These are phyloP conservation scores for Trachymyrmex cornetzi DNA, from an alignment of 1,140 invertebrate species.

Conservation along the genomic window DNA sequence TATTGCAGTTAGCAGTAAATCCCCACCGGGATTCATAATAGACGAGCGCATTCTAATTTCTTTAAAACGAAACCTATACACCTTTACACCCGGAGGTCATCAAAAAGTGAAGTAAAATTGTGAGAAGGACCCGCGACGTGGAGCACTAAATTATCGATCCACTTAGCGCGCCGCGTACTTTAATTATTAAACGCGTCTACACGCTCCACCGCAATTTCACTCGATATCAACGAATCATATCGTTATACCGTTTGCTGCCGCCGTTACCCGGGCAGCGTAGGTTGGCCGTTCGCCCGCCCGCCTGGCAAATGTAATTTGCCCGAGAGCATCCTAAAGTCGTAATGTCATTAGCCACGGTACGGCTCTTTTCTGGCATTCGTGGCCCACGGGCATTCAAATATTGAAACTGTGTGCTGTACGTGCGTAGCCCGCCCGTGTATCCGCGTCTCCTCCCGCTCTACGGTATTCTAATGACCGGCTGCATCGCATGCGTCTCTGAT, in stretches of 20 bases:
- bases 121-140: background rate
- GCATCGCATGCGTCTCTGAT: conserved; percentile 20
- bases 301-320: conserved; percentile 74
- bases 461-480: background rate
- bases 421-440: background rate
- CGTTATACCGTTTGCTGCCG: conserved; percentile 69
- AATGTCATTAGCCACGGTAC: conserved; percentile 69
- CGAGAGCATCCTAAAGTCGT: conserved; percentile 74
- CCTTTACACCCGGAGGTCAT: background rate
- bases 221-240: conserved; percentile 71
- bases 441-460: background rate
- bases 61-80: conserved; percentile 1
- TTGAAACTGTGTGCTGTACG: conserved; percentile 33
- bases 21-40: background rate
- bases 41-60: conserved; percentile 32
- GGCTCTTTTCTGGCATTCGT: conserved; percentile 70
- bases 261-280: conserved; percentile 5
- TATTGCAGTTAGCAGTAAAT: background rate
- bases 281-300: background rate
- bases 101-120: conserved; percentile 20
- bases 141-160: conserved; percentile 67
- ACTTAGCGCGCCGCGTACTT: conserved; percentile 53
- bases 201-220: conserved; percentile 66
- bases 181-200: conserved; percentile 74
- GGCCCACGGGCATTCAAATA: conserved; percentile 69